phyloP scores from a whole-genome alignment of 2,113 vertebrate species.

The Nothoprocta pentlandii region DNA sequence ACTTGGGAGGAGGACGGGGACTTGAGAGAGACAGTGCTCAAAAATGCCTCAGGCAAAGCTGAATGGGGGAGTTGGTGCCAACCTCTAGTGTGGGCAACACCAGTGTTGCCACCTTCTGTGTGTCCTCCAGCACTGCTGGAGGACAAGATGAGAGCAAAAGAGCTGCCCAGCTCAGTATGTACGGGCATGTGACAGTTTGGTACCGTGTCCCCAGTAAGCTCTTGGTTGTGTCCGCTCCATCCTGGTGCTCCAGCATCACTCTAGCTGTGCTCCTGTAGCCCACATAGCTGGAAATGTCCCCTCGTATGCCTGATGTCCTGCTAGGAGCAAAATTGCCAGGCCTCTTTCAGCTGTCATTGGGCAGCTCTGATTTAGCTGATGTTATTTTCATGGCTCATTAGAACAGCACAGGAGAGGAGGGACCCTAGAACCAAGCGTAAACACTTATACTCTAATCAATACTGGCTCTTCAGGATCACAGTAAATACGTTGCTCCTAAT shows the following conservation, averaged over 20 bases:
- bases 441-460: conserved; percentile 43
- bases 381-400: conserved; percentile 41
- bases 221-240: neutral
- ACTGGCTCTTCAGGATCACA: conserved; percentile 18
- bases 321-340: neutral
- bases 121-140: neutral
- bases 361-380: conserved; percentile 21
- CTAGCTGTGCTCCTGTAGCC: neutral
- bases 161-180: neutral
- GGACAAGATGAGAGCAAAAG: neutral
- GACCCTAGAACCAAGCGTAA: conserved; percentile 1
- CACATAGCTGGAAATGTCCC: neutral
- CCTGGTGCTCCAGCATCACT: neutral
- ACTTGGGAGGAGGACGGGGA: neutral
- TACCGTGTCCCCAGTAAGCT: neutral
- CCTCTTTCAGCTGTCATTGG: neutral
- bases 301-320: neutral
- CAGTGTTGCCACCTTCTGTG: neutral
- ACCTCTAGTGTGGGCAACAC: neutral
- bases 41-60: neutral
- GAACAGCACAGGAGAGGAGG: neutral
- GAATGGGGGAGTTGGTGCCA: neutral
- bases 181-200: neutral
- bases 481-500: conserved; percentile 60
- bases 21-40: neutral